Evolutionary conservation across 2,797 vertebrate genomes (phyloP).

Genomic region (Setipinna tenuifilis): DNA sequence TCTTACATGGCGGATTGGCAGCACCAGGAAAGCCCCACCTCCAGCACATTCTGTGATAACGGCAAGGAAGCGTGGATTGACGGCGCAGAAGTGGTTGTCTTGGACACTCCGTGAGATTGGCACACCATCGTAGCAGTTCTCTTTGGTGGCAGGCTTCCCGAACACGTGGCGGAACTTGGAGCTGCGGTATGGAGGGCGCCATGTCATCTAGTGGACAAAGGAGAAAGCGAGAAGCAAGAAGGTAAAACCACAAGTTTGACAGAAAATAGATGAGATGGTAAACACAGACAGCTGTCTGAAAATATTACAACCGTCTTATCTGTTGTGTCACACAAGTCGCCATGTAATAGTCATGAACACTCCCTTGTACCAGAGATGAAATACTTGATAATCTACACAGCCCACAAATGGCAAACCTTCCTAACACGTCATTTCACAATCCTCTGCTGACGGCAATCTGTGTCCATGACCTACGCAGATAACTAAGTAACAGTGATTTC

Average conservation of each 20-base stretch:
- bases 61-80: slow-evolving; percentile 89
- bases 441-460: neutral
- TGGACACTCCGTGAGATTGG: slow-evolving; percentile 90
- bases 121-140: slow-evolving; percentile 88
- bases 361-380: neutral
- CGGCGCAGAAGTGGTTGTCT: slow-evolving; percentile 91
- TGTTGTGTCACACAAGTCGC: neutral
- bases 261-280: neutral
- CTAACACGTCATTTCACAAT: neutral
- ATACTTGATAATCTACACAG: neutral
- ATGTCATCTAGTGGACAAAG: slow-evolving; percentile 85
- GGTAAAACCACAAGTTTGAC: neutral
- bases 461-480: neutral
- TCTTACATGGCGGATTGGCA: slow-evolving; percentile 87
- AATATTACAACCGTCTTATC: neutral
- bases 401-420: neutral
- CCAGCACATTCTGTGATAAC: slow-evolving; percentile 90
- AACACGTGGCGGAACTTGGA: slow-evolving; percentile 96
- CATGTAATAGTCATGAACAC: neutral
- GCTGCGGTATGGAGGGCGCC: slow-evolving; percentile 89
- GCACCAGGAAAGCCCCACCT: slow-evolving; percentile 88
- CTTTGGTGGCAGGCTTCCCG: slow-evolving; percentile 87
- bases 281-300: neutral
- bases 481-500: neutral
- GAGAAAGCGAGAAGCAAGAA: neutral